These are phyloP conservation scores for Potorous gilbertii DNA, from an alignment of 2,797 vertebrate genomes.

Conservation along the genomic window DNA sequence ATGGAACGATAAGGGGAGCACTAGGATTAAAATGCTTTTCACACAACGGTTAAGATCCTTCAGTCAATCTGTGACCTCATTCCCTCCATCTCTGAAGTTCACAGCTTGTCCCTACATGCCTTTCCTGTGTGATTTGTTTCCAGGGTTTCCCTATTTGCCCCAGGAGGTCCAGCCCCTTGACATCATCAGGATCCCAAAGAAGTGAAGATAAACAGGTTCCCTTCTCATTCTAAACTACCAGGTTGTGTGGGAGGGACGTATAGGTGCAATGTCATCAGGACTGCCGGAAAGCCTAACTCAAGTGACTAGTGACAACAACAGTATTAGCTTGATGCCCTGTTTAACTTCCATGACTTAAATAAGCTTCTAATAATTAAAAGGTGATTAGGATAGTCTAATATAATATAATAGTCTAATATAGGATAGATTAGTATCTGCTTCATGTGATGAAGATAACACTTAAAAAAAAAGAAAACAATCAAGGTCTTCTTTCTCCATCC, in stretches of 20 bases:
- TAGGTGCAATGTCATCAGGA: neutral
- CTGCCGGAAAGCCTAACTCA: accelerated
- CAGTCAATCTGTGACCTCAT: neutral
- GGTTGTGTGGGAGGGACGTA: neutral
- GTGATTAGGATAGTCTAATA: neutral
- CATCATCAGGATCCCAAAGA: neutral
- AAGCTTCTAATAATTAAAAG: accelerated
- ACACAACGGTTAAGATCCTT: neutral
- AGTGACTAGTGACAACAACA: neutral
- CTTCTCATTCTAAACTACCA: neutral
- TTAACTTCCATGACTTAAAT: neutral
- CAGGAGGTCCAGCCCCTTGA: neutral
- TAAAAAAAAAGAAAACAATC: neutral
- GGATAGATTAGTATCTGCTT: neutral
- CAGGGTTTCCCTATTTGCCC: neutral
- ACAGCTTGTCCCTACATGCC: neutral
- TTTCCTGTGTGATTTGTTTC: neutral
- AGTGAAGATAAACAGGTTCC: neutral
- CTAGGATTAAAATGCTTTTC: neutral
- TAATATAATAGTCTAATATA: too few relatives aligned
- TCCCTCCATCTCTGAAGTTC: neutral
- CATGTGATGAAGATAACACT: neutral
- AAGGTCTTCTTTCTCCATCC: neutral
- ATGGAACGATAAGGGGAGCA: neutral
- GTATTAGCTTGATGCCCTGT: accelerated